Percentiles rank a stretch among this genome's conserved stretches.
Evolutionary conservation across 2,113 vertebrate species (phyloP).

Genomic region (Pluvialis apricaria): DNA sequence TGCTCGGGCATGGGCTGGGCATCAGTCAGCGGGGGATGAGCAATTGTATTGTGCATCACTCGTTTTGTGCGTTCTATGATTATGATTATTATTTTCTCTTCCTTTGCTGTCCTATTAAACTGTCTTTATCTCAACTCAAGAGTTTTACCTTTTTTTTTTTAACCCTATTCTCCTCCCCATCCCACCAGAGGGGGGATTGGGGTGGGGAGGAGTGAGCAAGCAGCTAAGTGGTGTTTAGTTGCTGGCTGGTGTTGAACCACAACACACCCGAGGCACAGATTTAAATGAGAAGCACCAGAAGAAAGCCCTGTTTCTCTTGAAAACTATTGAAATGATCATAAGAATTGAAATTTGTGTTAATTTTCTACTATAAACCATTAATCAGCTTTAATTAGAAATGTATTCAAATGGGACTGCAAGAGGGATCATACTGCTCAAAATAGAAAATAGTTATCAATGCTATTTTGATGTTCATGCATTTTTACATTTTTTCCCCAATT

Average conservation of each 20-base stretch:
- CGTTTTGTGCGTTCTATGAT: not conserved
- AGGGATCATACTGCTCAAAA: not conserved
- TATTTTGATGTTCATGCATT: not conserved
- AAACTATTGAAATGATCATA: not conserved
- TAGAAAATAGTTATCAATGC: not conserved
- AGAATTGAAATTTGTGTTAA: not conserved
- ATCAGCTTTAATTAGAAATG: conserved; percentile 12
- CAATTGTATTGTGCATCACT: not conserved
- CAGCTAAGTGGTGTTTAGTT: not conserved
- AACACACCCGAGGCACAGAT: not conserved
- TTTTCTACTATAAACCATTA: not conserved
- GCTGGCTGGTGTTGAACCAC: not conserved
- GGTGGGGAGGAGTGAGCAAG: not conserved
- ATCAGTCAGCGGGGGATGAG: not conserved
- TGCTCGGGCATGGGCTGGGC: not conserved
- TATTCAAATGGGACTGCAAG: not conserved
- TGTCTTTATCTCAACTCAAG: not conserved
- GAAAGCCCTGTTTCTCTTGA: not conserved
- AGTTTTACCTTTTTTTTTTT: not conserved
- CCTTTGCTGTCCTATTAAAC: not conserved
- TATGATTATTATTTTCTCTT: not conserved
- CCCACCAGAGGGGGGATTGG: not conserved
- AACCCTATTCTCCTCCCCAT: not conserved
- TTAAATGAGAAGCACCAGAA: not conserved
- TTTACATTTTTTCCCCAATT: not conserved